Conservation (phyloP, 1,140 invertebrate species). For the Brachystomella parvula region DNA sequence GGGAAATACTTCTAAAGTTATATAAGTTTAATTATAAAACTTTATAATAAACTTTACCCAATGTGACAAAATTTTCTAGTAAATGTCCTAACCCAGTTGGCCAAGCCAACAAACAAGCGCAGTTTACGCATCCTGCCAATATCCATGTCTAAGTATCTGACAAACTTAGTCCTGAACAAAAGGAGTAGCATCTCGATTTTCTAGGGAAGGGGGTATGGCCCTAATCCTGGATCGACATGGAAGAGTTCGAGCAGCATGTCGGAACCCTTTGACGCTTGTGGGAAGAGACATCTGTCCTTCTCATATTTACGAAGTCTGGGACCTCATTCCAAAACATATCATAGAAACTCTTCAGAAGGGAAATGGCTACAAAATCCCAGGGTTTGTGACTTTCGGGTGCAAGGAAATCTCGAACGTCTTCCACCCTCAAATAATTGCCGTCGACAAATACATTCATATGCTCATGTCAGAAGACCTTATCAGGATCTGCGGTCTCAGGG, state of each 20-base stretch:
- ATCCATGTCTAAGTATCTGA: too few relatives aligned
- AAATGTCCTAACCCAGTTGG: too few relatives aligned
- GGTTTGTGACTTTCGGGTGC: background rate
- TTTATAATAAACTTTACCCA: too few relatives aligned
- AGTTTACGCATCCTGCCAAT: too few relatives aligned
- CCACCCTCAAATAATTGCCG: background rate
- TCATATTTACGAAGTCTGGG: background rate
- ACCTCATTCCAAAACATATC: conserved; percentile 6
- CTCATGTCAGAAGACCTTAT: background rate
- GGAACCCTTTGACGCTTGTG: background rate
- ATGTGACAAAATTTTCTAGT: too few relatives aligned
- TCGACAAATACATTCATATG: conserved; percentile 1
- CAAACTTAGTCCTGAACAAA: too few relatives aligned
- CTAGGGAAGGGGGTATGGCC: background rate
- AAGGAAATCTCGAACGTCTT: background rate
- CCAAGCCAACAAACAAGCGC: too few relatives aligned
- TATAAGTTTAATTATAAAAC: too few relatives aligned
- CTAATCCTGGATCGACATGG: background rate
- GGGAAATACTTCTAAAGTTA: too few relatives aligned
- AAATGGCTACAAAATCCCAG: background rate
- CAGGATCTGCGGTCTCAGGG: background rate
- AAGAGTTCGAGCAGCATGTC: background rate
- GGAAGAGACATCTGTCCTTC: background rate
- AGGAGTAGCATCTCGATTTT: too few relatives aligned
- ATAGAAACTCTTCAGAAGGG: background rate